Conservation (phyloP, 1,140 invertebrate species). For the Phthorimaea operculella region DNA sequence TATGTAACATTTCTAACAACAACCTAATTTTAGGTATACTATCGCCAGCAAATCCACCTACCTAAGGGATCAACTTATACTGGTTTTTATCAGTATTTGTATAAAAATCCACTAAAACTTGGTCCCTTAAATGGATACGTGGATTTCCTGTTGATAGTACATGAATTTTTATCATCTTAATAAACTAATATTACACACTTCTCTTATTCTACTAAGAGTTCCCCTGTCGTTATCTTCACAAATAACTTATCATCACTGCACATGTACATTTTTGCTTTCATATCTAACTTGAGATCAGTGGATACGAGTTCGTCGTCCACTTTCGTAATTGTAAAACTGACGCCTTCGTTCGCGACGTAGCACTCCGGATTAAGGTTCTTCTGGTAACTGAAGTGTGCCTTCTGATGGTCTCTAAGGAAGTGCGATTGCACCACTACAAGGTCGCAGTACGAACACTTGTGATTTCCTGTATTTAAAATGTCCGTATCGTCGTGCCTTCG, state of each 20-base stretch:
- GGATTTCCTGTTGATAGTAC: too few species aligned
- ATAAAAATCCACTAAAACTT: too few species aligned
- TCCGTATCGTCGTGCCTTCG: slow-evolving; percentile 73
- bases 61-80: too few species aligned
- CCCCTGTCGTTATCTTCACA: slow-evolving; percentile 55
- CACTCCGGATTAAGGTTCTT: slow-evolving; percentile 70
- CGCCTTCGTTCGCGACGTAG: slow-evolving; percentile 50
- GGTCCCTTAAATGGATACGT: too few species aligned
- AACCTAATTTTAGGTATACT: too few species aligned
- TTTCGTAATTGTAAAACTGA: slow-evolving; percentile 49
- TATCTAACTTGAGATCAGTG: slow-evolving; percentile 49
- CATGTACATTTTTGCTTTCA: slow-evolving; percentile 25
- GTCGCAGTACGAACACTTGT: slow-evolving; percentile 85
- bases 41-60: too few species aligned
- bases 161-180: background rate
- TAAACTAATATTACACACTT: background rate
- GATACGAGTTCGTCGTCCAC: slow-evolving; percentile 36
- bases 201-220: slow-evolving; percentile 37
- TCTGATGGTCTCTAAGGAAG: slow-evolving; percentile 82
- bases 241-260: slow-evolving; percentile 49
- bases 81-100: too few species aligned
- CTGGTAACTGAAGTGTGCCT: slow-evolving; percentile 77
- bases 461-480: slow-evolving; percentile 69
- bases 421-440: slow-evolving; percentile 82
- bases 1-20: background rate